Percentiles rank a stretch among this genome's conserved stretches.
phyloP scores from a whole-genome alignment of 2,888 invertebrate genomes.

The Boloria euphrosyne region DNA sequence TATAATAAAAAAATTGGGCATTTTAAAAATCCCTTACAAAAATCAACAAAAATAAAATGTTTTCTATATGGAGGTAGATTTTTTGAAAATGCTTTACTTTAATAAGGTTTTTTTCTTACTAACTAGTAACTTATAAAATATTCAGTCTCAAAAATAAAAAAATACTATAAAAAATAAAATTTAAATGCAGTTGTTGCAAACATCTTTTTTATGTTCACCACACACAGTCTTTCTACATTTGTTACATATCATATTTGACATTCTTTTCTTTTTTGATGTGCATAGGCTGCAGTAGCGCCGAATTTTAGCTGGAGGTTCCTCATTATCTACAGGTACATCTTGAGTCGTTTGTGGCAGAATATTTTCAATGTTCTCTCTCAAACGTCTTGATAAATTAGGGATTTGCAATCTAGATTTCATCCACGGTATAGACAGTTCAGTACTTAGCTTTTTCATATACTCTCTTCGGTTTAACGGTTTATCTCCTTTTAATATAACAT shows the following conservation, averaged over 20 bases:
- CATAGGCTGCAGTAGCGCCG: conserved; percentile 32
- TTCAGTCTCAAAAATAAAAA: no score
- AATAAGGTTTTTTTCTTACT: no score
- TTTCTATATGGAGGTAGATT: no score
- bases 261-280: conserved; percentile 32
- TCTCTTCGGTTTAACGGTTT: conserved; percentile 28
- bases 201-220: conserved; percentile 34
- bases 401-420: conserved; percentile 26
- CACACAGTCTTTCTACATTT: conserved; percentile 36
- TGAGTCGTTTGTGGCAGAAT: conserved; percentile 22
- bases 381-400: conserved; percentile 26
- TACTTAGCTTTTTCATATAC: conserved; percentile 19
- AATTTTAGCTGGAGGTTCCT: conserved; percentile 31
- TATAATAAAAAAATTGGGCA: no score
- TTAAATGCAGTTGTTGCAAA: conserved; percentile 22
- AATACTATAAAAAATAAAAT: no score
- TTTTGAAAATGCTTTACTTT: no score
- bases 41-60: no score
- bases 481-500: conserved; percentile 31
- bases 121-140: no score
- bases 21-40: no score
- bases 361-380: conserved; percentile 28
- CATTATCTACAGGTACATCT: conserved; percentile 27
- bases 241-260: conserved; percentile 27
- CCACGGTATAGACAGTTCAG: conserved; percentile 23